phyloP scores from a whole-genome alignment of 1,140 invertebrate species.

The Ylistrum balloti region DNA sequence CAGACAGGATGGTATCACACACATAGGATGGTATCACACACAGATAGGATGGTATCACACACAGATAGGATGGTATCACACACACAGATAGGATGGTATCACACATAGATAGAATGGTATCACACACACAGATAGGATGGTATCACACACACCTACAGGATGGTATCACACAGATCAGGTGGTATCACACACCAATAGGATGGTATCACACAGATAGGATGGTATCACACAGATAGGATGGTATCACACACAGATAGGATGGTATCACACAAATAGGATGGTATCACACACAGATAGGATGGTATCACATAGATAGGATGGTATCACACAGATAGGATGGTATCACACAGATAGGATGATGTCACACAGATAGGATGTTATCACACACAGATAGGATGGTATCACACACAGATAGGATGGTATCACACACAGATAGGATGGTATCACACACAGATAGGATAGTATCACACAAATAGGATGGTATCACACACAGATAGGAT shows the following conservation, averaged over 20 bases:
- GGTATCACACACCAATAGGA: neutral
- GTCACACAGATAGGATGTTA: too few species aligned
- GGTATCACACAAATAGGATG: neutral
- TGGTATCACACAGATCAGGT: neutral
- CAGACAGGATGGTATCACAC: too few species aligned
- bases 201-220: neutral
- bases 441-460: too few species aligned
- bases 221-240: neutral
- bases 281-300: neutral
- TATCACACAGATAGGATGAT: too few species aligned
- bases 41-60: neutral
- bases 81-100: neutral
- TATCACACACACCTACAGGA: neutral
- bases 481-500: too few species aligned
- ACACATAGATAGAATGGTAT: neutral
- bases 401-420: too few species aligned
- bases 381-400: too few species aligned
- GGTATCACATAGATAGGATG: too few species aligned
- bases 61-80: neutral
- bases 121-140: too few species aligned
- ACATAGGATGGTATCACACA: neutral
- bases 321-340: too few species aligned
- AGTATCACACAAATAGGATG: too few species aligned
- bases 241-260: neutral
- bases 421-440: too few species aligned